Evolutionary conservation across 2,888 invertebrate species (phyloP).

Genomic region (Pimpla rufipes): DNA sequence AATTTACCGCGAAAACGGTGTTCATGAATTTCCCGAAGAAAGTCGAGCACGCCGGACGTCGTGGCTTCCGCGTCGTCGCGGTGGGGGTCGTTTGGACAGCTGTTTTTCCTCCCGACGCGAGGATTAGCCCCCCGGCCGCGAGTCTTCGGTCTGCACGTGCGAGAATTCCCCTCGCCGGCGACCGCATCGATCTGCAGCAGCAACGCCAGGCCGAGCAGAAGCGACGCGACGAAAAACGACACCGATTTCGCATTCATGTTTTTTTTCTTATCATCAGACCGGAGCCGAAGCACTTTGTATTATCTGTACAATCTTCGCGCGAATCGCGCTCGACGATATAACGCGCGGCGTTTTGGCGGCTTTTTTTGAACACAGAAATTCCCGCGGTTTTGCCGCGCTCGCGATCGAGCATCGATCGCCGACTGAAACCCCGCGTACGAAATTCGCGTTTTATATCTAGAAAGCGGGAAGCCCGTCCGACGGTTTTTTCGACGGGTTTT

Average conservation of each 20-base stretch:
- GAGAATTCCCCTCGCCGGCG: neutral
- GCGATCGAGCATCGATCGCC: conserved; percentile 21
- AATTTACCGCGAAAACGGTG: conserved; percentile 43
- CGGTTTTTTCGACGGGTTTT: conserved; percentile 32
- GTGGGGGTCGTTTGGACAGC: conserved; percentile 11
- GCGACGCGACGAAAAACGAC: conserved; percentile 1
- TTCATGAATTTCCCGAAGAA: conserved; percentile 18
- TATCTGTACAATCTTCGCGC: neutral
- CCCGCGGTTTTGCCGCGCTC: too few relatives aligned
- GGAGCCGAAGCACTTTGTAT: neutral
- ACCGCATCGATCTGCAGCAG: neutral
- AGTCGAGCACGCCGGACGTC: conserved; percentile 31
- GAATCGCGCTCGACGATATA: neutral
- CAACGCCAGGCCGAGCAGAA: conserved; percentile 14
- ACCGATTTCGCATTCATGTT: conserved; percentile 37
- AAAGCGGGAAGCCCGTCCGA: conserved; percentile 55
- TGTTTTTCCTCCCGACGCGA: neutral
- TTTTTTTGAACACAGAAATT: neutral
- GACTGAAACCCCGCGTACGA: conserved; percentile 53
- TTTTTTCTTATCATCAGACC: conserved; percentile 2
- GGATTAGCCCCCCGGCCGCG: neutral
- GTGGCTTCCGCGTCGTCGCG: neutral
- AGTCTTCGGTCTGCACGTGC: conserved; percentile 10
- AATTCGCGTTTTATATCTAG: conserved; percentile 71
- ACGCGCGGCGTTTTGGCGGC: neutral